Evolutionary conservation across 1,140 invertebrate species (phyloP).

Genomic region (Anastatus disparis): DNA sequence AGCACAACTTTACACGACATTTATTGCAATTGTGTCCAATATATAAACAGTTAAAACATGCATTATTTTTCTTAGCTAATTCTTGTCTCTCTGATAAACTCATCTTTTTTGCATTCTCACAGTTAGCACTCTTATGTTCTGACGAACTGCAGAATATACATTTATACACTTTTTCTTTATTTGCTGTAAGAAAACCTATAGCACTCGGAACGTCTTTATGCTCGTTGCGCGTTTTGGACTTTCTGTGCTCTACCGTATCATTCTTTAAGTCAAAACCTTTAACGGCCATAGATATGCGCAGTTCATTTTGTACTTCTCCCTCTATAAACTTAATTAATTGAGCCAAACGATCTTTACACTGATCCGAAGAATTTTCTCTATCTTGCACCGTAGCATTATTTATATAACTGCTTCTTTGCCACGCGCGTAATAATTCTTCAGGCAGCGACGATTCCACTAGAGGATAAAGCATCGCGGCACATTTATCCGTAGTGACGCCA

Average conservation of each 20-base stretch:
- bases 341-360: conserved; percentile 34
- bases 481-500: conserved; percentile 44
- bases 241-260: background rate
- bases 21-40: conserved; percentile 10
- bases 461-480: conserved; percentile 47
- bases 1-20: conserved; percentile 15
- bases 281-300: conserved; percentile 42
- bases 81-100: conserved; percentile 18
- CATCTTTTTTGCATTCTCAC: conserved; percentile 29
- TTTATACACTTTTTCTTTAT: conserved; percentile 11
- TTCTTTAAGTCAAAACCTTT: conserved; percentile 20
- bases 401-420: too few relatives aligned
- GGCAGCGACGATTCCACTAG: conserved; percentile 42
- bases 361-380: too few relatives aligned
- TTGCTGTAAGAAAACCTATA: conserved; percentile 2
- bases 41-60: conserved; percentile 38
- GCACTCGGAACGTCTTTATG: conserved; percentile 26
- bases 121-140: conserved; percentile 12
- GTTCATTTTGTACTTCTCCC: conserved; percentile 45
- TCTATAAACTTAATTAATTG: conserved; percentile 48
- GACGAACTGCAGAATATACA: conserved; percentile 35
- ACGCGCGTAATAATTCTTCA: conserved; percentile 47
- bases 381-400: too few relatives aligned
- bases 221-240: background rate
- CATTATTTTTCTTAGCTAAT: conserved; percentile 12